Base-by-base conservation (phyloP, 2,797 vertebrate genomes). In the Schizothorax lantsangensis region DNA sequence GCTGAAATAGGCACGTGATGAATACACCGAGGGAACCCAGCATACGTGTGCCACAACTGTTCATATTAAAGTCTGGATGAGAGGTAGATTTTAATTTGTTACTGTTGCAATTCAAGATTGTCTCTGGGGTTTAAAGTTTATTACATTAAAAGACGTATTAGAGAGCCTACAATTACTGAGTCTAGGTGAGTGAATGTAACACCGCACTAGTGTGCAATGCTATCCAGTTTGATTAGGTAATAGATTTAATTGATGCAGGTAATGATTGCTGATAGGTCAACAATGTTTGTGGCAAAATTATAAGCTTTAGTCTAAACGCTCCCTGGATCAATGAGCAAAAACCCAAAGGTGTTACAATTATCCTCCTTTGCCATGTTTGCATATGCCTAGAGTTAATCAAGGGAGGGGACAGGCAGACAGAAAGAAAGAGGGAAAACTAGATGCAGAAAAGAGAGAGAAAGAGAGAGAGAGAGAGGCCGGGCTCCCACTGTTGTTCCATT, bases 401-500 rank as follows among this genome's bases (percentile, higher is more conserved):
- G 62, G 68, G 36, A 2, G 71, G 3, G 33, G 49, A 52, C 30
- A 40, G 19, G 19, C 17, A 75, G 33, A 78, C 23, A 81, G 66
- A 62, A 15, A 66, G 57, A 86, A 26, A 74, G 71, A 73, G 38
- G 45, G 2, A 49, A 7, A 69, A 30, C 45, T 66, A 71, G 19
- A 33, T 1, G 64, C n/a, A 49, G 69, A 72, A 64, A 62, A 43
- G 73, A 43, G 23, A 54, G 59, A 14, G 64, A 66, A 6, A 81
- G 26, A 87, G 36, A 40, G 77, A 59, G 81, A 87, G 82, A 79
- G 47, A 54, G 57, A 71, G 57, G 57, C 40, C 14, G 43, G 77
- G 40, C 72, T 85, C 68, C 66, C 15, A 45, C 72, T 88, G 78
- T 85, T 86, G 84, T 86, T 88, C 59, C 12, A 21, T 80, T 89